A percentile compares a stretch with the other conserved stretches of the same genome.
phyloP scores from a whole-genome alignment of 2,888 invertebrate genomes.

The Aphrophora alni region DNA sequence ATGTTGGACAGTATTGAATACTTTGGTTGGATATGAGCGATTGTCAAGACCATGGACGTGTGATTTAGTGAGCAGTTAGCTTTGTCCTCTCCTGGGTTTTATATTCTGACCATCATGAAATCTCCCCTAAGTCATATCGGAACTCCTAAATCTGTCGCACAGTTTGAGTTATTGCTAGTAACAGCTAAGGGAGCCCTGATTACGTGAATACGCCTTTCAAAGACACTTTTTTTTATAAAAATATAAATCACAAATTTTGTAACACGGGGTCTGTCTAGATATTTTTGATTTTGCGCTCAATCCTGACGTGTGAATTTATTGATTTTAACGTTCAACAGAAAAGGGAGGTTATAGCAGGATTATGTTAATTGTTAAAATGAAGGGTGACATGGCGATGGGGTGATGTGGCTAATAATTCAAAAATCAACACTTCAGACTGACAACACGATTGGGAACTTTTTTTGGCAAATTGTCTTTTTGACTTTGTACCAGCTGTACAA shows the following conservation, averaged over 20 bases:
- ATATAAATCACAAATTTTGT: conserved; percentile 33
- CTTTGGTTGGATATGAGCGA: not conserved
- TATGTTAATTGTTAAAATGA: conserved; percentile 35
- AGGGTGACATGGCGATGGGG: conserved; percentile 11
- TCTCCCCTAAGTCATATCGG: conserved; percentile 32
- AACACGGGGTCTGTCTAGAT: not conserved
- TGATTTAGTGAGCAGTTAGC: not conserved
- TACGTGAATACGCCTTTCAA: conserved; percentile 18
- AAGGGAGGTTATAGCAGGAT: conserved; percentile 10
- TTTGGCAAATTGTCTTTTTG: not conserved
- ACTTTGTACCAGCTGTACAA: too few relatives aligned
- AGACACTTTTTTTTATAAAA: conserved; percentile 28
- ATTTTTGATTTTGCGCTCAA: conserved; percentile 11
- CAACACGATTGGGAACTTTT: not conserved
- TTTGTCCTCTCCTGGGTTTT: not conserved
- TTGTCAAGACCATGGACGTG: not conserved
- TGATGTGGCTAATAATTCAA: conserved; percentile 12
- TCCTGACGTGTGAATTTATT: conserved; percentile 28
- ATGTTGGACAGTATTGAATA: not conserved
- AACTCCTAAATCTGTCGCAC: conserved; percentile 33
- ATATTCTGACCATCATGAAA: conserved; percentile 10
- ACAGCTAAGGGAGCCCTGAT: conserved; percentile 1
- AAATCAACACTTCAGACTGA: not conserved
- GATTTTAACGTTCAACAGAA: conserved; percentile 10
- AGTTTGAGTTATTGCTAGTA: conserved; percentile 20